phyloP scores from a whole-genome alignment of 2,113 vertebrate species.

The Athene cunicularia region DNA sequence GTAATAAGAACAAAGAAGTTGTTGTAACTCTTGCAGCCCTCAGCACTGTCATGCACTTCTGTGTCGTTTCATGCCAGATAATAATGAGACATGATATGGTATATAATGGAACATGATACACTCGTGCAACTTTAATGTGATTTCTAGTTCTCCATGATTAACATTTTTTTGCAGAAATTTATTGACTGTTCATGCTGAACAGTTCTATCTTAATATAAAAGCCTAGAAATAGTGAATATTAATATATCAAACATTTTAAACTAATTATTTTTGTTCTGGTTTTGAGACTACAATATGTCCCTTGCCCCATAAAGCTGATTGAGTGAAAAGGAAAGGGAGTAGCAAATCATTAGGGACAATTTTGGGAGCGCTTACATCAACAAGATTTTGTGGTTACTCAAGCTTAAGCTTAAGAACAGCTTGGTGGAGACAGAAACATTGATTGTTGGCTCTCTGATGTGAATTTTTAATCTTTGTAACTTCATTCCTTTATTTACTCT shows the following conservation, averaged over 20 bases:
- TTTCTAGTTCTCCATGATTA: neutral
- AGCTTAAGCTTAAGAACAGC: constrained; percentile 1
- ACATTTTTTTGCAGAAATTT: neutral
- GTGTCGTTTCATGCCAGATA: neutral
- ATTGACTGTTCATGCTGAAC: neutral
- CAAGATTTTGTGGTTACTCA: constrained; percentile 30
- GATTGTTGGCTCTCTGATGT: neutral
- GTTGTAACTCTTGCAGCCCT: neutral
- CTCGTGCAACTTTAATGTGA: neutral
- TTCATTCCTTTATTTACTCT: neutral
- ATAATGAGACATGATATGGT: neutral
- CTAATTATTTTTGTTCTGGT: neutral
- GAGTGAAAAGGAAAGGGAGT: constrained; percentile 33
- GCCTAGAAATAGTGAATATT: neutral
- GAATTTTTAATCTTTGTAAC: neutral
- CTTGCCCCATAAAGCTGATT: constrained; percentile 35
- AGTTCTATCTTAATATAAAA: neutral
- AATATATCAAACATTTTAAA: neutral
- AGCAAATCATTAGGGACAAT: constrained; percentile 36
- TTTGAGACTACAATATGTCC: neutral
- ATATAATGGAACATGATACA: neutral
- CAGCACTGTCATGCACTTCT: neutral
- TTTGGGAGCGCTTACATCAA: constrained; percentile 16
- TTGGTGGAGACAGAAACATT: constrained; percentile 30
- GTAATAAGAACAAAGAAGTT: neutral